These are phyloP conservation scores for Hirundichthys speculiger DNA, from an alignment of 2,113 vertebrate species.

Conservation along the genomic window DNA sequence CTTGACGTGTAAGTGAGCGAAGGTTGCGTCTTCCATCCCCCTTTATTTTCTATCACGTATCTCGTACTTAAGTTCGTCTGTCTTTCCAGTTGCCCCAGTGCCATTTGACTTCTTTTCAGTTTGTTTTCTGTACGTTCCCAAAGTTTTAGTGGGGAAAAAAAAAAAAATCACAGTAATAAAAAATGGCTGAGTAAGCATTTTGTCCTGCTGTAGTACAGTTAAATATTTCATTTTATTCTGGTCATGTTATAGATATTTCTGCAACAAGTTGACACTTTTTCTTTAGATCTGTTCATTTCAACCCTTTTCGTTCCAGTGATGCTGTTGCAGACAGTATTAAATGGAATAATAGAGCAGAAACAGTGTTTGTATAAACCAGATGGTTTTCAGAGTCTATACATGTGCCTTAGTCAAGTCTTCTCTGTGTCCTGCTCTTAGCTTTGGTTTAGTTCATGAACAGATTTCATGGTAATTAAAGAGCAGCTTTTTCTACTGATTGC, in stretches of 20 bases:
- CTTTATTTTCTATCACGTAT: too few relatives aligned
- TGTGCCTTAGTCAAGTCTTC: slow-evolving; percentile 64
- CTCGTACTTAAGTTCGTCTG: too few relatives aligned
- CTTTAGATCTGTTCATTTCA: neutral
- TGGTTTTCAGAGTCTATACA: slow-evolving; percentile 31
- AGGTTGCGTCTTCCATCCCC: too few relatives aligned
- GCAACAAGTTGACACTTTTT: neutral
- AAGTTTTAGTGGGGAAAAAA: too few relatives aligned
- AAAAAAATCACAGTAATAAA: too few relatives aligned
- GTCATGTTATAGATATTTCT: neutral
- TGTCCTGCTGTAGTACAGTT: neutral
- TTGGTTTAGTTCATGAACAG: slow-evolving; percentile 40
- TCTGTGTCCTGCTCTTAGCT: slow-evolving; percentile 33
- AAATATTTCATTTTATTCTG: slow-evolving; percentile 14
- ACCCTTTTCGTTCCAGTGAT: neutral
- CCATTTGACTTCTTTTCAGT: too few relatives aligned
- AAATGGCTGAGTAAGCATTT: too few relatives aligned
- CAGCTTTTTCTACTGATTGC: slow-evolving; percentile 21
- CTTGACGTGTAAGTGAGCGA: too few relatives aligned
- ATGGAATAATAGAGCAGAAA: neutral
- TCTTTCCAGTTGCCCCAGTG: too few relatives aligned
- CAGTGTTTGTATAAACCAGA: neutral
- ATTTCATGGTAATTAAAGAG: slow-evolving; percentile 54
- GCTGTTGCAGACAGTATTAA: slow-evolving; percentile 8
- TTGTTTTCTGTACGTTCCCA: too few relatives aligned